phyloP scores from a whole-genome alignment of 2,113 vertebrate genomes.

The Chelonoidis abingdonii region DNA sequence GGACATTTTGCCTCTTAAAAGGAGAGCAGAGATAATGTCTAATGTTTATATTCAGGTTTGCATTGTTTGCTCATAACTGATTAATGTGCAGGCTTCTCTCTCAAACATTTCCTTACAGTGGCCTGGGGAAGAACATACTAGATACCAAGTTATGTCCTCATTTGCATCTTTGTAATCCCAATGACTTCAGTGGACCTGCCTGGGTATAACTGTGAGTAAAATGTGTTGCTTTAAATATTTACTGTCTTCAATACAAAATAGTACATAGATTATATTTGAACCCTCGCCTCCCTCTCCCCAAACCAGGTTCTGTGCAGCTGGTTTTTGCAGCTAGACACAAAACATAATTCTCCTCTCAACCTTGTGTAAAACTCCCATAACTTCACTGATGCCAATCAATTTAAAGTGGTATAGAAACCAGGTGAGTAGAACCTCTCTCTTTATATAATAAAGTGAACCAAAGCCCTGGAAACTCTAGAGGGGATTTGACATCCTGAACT shows the following conservation, averaged over 20 bases:
- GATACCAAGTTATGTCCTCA: not conserved
- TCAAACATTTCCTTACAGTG: not conserved
- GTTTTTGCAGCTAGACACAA: not conserved
- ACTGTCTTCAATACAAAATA: not conserved
- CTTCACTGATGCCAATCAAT: not conserved
- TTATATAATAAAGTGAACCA: not conserved
- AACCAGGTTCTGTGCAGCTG: not conserved
- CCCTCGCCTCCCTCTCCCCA: not conserved
- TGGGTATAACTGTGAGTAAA: not conserved
- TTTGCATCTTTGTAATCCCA: not conserved
- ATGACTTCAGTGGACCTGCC: not conserved
- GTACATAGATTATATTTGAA: not conserved
- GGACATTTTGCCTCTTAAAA: not conserved
- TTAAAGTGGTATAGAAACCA: not conserved
- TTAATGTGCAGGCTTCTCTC: not conserved
- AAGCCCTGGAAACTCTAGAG: not conserved
- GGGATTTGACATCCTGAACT: not conserved
- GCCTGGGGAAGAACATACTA: not conserved
- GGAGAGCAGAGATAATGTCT: not conserved
- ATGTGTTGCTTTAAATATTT: not conserved
- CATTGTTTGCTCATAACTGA: not conserved
- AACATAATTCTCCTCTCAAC: not conserved
- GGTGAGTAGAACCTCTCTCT: not conserved
- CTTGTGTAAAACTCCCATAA: not conserved
- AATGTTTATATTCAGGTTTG: not conserved